Evolutionary conservation across 30 jellyfish, hydroid and myxozoan genomes (phyloP).

Genomic region (Aurelia sp.): DNA sequence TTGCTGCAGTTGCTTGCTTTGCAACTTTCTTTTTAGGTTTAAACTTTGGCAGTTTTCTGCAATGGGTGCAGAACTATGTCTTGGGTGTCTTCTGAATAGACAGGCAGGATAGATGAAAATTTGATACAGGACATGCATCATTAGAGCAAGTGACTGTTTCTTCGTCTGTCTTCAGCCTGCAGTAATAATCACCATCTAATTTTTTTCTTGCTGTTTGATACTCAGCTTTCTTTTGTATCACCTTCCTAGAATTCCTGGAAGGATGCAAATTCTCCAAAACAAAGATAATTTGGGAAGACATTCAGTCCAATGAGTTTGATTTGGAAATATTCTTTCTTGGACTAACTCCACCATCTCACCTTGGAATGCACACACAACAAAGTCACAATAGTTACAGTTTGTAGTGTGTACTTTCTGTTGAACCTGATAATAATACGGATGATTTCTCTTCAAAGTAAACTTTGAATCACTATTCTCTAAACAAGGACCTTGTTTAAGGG

Average conservation of each 20-base stretch:
- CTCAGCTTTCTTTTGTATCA: slow-evolving; percentile 4
- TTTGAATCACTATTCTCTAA: background rate
- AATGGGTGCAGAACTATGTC: too few relatives aligned
- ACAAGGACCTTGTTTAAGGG: slow-evolving; percentile 19
- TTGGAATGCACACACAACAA: too few relatives aligned
- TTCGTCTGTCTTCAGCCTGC: background rate
- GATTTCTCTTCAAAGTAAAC: background rate
- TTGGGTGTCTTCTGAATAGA: too few relatives aligned
- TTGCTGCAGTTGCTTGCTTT: too few relatives aligned
- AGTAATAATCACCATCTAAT: background rate
- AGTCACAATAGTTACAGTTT: background rate
- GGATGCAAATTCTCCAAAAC: slow-evolving; percentile 16
- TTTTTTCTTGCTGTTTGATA: too few relatives aligned
- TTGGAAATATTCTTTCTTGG: slow-evolving; percentile 26
- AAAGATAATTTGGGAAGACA: background rate
- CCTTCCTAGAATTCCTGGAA: slow-evolving; percentile 47
- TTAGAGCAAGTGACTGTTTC: too few relatives aligned
- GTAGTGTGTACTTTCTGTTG: slow-evolving; percentile 42
- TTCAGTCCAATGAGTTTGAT: slow-evolving; percentile 23
- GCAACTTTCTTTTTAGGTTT: too few relatives aligned
- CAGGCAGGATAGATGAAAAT: too few relatives aligned
- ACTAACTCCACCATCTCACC: slow-evolving; percentile 3
- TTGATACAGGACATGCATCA: too few relatives aligned
- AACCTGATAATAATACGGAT: slow-evolving; percentile 53
- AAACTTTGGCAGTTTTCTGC: too few relatives aligned